Evolutionary conservation across 2,888 invertebrate genomes (phyloP).

Genomic region (Platerodrilus igneus): DNA sequence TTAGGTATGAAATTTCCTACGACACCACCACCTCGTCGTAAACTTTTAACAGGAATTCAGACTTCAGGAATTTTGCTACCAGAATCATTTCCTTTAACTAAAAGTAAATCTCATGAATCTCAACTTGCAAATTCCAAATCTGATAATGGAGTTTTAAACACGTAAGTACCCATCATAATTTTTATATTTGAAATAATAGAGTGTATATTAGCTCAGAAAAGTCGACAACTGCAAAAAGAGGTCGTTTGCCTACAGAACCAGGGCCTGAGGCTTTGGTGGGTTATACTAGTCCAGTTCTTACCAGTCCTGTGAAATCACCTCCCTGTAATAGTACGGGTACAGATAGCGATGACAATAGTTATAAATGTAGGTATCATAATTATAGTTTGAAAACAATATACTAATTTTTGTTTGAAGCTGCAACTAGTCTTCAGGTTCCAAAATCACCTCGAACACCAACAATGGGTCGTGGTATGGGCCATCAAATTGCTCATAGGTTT

Average conservation of each 20-base stretch:
- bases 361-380: constrained; percentile 42
- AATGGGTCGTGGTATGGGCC: constrained; percentile 74
- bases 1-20: constrained; percentile 69
- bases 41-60: constrained; percentile 53
- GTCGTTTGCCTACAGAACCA: constrained; percentile 57
- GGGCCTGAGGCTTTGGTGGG: constrained; percentile 52
- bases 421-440: constrained; percentile 54
- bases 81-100: constrained; percentile 66
- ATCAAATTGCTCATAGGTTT: constrained; percentile 87
- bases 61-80: constrained; percentile 45
- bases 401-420: constrained; percentile 17
- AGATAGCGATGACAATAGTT: constrained; percentile 52
- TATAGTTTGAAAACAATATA: constrained; percentile 5
- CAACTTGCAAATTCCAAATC: constrained; percentile 69
- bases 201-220: constrained; percentile 32
- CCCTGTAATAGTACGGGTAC: constrained; percentile 50
- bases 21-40: constrained; percentile 74
- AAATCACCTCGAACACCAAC: constrained; percentile 52
- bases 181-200: background rate
- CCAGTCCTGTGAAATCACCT: constrained; percentile 59
- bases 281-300: constrained; percentile 48
- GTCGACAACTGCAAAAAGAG: constrained; percentile 45
- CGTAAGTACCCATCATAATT: constrained; percentile 37
- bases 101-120: constrained; percentile 90
- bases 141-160: constrained; percentile 49